A percentile compares a stretch with the other conserved stretches of the same genome.
Conservation (phyloP, 1,140 invertebrate species). For the Eriosoma lanigerum region DNA sequence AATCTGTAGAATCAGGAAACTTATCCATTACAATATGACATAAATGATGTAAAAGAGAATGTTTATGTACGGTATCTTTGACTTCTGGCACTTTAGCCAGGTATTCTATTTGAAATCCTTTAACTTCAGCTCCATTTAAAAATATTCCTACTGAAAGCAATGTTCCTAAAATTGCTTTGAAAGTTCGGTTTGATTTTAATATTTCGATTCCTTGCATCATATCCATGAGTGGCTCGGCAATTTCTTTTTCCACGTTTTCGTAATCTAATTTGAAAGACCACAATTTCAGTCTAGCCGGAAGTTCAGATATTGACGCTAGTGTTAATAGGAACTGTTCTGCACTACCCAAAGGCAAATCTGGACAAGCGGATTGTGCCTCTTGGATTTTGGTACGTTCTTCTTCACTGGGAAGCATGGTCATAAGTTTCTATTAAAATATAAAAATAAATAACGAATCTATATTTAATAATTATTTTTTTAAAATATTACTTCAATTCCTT, state of each 20-base stretch:
- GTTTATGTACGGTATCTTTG: constrained; percentile 98
- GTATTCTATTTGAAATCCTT: constrained; percentile 98
- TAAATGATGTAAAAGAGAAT: constrained; percentile 94
- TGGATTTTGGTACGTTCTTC: constrained; percentile 96
- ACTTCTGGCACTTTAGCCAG: constrained; percentile 97
- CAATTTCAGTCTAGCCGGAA: constrained; percentile 89
- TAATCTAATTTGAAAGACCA: constrained; percentile 99
- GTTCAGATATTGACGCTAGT: constrained; percentile 91
- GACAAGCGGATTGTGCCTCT: constrained; percentile 90
- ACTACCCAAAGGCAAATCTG: constrained; percentile 92
- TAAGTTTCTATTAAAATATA: constrained; percentile 72
- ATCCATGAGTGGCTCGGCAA: constrained; percentile 97
- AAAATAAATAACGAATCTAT: not conserved
- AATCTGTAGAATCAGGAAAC: constrained; percentile 89
- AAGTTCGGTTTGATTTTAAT: constrained; percentile 88
- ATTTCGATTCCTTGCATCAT: constrained; percentile 94
- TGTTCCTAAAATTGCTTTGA: constrained; percentile 89
- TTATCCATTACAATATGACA: constrained; percentile 97
- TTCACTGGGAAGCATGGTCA: constrained; percentile 96
- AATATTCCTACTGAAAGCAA: constrained; percentile 95
- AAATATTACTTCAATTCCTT: constrained; percentile 84
- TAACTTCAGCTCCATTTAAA: constrained; percentile 89
- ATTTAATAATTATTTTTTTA: not conserved
- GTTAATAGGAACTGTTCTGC: constrained; percentile 98
- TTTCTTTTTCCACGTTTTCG: constrained; percentile 94